phyloP scores from a whole-genome alignment of 2,888 invertebrate species.

The Auanema freiburgensis region DNA sequence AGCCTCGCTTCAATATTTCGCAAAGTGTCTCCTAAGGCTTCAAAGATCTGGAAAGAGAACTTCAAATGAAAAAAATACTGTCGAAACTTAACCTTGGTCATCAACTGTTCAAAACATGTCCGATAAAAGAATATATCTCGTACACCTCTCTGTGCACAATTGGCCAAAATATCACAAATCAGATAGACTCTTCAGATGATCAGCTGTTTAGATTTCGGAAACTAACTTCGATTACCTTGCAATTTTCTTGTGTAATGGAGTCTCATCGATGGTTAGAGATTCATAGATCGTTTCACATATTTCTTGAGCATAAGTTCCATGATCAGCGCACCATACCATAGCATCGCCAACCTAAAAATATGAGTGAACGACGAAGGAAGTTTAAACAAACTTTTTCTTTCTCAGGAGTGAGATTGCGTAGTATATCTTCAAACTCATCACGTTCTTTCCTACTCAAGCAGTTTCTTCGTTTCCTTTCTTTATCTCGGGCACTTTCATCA shows the following conservation, averaged over 20 bases:
- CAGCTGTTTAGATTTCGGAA: background rate
- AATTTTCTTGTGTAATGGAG: conserved; percentile 79
- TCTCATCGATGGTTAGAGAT: conserved; percentile 75
- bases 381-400: conserved; percentile 51
- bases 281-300: conserved; percentile 81
- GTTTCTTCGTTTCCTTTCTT: conserved; percentile 16
- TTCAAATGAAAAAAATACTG: conserved; percentile 12
- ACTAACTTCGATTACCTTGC: conserved; percentile 21
- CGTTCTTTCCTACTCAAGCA: conserved; percentile 70
- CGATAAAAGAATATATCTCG: conserved; percentile 89
- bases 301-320: conserved; percentile 95
- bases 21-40: conserved; percentile 76
- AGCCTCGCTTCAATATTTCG: conserved; percentile 79
- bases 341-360: conserved; percentile 80
- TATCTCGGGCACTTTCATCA: background rate
- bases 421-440: conserved; percentile 86
- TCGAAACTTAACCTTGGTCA: conserved; percentile 30
- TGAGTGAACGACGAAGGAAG: conserved; percentile 4
- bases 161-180: conserved; percentile 92
- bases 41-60: conserved; percentile 72
- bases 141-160: conserved; percentile 87
- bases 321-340: conserved; percentile 98
- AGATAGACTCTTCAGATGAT: conserved; percentile 79
- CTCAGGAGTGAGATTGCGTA: conserved; percentile 82
- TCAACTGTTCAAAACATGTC: conserved; percentile 65